These are phyloP conservation scores for Orientallactaga bullata DNA, from an alignment of 2,113 vertebrate genomes.

Conservation along the genomic window DNA sequence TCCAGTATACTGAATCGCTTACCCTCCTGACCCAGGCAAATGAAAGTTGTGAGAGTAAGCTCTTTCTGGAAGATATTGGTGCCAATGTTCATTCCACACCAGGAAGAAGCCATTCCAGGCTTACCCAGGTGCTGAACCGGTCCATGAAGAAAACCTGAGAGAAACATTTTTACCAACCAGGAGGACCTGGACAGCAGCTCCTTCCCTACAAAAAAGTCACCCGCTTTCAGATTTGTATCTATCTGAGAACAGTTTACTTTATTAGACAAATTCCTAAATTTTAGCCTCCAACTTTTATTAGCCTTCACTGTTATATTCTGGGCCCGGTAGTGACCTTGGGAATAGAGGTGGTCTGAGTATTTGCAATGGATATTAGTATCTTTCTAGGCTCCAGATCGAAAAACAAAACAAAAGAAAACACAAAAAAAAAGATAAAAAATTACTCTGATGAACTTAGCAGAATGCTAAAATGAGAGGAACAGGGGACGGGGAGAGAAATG, in stretches of 20 bases:
- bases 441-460: slow-evolving; percentile 68
- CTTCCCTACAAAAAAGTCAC: background rate
- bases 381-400: background rate
- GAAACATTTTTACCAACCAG: background rate
- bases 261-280: background rate
- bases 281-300: background rate
- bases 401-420: too few species aligned
- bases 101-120: background rate
- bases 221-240: background rate
- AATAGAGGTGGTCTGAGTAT: background rate
- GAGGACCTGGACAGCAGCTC: background rate
- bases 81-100: background rate
- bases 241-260: background rate
- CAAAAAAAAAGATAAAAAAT: background rate
- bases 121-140: background rate
- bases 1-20: background rate
- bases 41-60: background rate
- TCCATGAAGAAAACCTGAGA: background rate
- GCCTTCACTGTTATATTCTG: background rate
- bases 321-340: background rate
- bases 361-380: background rate
- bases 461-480: slow-evolving; percentile 44
- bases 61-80: background rate
- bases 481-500: background rate
- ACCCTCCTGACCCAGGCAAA: background rate